phyloP scores from a whole-genome alignment of 2,797 vertebrate species.

The Leucoraja ocellata region DNA sequence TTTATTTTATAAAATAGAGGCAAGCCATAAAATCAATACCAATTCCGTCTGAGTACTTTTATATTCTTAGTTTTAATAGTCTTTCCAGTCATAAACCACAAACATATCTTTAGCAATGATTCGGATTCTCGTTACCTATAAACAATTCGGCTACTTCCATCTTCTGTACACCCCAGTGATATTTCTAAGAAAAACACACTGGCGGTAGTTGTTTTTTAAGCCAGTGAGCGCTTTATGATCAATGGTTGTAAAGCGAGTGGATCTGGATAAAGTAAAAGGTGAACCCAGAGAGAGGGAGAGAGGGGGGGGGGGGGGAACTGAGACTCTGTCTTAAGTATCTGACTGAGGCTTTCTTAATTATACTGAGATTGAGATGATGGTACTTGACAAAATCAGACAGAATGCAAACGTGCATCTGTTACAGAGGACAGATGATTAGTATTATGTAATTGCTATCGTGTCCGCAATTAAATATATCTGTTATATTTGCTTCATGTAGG shows the following conservation, averaged over 20 bases:
- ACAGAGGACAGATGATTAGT: neutral
- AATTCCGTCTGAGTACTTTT: neutral
- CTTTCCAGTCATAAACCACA: neutral
- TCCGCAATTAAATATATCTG: neutral
- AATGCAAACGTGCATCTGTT: neutral
- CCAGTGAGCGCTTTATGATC: neutral
- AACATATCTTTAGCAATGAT: neutral
- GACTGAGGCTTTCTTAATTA: neutral
- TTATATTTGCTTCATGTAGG: neutral
- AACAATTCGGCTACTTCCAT: neutral
- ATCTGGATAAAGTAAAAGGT: conserved; percentile 15
- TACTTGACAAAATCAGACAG: neutral
- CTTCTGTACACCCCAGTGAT: neutral
- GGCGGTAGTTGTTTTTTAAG: neutral
- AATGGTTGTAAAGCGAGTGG: neutral
- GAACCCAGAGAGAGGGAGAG: neutral
- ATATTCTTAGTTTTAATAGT: conserved; percentile 1
- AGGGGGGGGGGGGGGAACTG: no score
- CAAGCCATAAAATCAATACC: conserved; percentile 10
- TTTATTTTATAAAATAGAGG: neutral
- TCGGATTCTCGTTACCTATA: neutral
- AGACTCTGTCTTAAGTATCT: neutral
- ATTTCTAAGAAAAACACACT: neutral
- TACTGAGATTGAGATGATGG: neutral
- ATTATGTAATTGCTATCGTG: neutral